Conservation (phyloP, 2,113 vertebrate genomes). For the Collichthys lucidus region DNA sequence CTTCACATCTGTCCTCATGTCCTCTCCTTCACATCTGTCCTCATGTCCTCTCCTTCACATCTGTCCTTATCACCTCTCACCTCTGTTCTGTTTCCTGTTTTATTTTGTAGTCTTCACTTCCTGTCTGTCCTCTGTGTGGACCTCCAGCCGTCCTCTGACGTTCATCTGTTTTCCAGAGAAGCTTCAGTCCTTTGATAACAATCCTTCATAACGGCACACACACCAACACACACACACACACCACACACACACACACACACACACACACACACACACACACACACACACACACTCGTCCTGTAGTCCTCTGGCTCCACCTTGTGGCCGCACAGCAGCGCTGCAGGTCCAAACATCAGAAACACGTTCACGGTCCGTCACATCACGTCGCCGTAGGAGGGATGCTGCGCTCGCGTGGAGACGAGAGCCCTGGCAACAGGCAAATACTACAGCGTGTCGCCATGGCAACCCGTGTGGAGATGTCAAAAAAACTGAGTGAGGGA, state of each 20-base stretch:
- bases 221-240: neutral
- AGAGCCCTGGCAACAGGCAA: constrained; percentile 68
- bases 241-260: too few species aligned
- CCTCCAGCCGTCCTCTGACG: rapidly evolving
- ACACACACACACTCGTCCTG: neutral
- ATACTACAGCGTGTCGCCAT: constrained; percentile 63
- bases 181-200: rapidly evolving
- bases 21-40: too few species aligned
- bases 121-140: too few species aligned
- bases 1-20: too few species aligned
- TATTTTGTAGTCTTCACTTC: too few species aligned
- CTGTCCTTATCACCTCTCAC: too few species aligned
- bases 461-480: constrained; percentile 63
- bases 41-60: too few species aligned
- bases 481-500: neutral
- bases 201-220: too few species aligned
- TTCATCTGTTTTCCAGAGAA: rapidly evolving
- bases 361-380: constrained; percentile 43
- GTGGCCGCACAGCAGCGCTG: constrained; percentile 28
- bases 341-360: neutral
- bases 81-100: too few species aligned
- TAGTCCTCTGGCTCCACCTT: constrained; percentile 44
- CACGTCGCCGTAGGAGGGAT: constrained; percentile 52
- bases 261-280: neutral
- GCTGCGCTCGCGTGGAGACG: constrained; percentile 51